Evolutionary conservation across 1,140 invertebrate species (phyloP).

Genomic region (Drosophila kurseongensis): DNA sequence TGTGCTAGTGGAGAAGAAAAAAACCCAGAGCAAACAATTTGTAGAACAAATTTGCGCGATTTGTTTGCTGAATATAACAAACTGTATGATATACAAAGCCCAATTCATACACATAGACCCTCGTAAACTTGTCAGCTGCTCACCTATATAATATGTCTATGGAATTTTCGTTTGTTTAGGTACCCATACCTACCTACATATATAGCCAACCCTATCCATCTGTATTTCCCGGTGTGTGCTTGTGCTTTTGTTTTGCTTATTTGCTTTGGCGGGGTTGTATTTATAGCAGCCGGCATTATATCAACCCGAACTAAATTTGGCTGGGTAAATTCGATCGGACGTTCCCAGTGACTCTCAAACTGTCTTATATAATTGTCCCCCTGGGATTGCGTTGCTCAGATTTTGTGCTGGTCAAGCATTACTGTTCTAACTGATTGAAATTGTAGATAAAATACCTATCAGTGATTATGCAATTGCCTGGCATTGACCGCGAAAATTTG

Average conservation of each 20-base stretch:
- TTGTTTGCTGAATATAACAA: constrained; percentile 56
- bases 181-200: background rate
- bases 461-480: constrained; percentile 63
- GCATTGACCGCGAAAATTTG: constrained; percentile 63
- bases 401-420: constrained; percentile 27
- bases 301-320: constrained; percentile 75
- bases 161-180: constrained; percentile 15
- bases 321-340: constrained; percentile 40
- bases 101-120: constrained; percentile 18
- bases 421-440: constrained; percentile 2
- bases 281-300: constrained; percentile 78
- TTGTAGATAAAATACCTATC: constrained; percentile 34
- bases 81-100: constrained; percentile 17
- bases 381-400: constrained; percentile 29
- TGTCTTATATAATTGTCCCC: constrained; percentile 53
- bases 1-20: constrained; percentile 35
- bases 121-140: constrained; percentile 52
- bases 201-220: constrained; percentile 26
- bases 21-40: constrained; percentile 54
- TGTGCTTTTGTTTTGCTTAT: constrained; percentile 61
- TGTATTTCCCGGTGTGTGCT: constrained; percentile 11
- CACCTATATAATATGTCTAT: constrained; percentile 20
- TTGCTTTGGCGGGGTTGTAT: constrained; percentile 54
- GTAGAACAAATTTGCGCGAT: constrained; percentile 74
- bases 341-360: constrained; percentile 48